Percentiles rank a stretch among this genome's conserved stretches.
Evolutionary conservation across 2,113 vertebrate species (phyloP).

Genomic region (Parotia lawesii): DNA sequence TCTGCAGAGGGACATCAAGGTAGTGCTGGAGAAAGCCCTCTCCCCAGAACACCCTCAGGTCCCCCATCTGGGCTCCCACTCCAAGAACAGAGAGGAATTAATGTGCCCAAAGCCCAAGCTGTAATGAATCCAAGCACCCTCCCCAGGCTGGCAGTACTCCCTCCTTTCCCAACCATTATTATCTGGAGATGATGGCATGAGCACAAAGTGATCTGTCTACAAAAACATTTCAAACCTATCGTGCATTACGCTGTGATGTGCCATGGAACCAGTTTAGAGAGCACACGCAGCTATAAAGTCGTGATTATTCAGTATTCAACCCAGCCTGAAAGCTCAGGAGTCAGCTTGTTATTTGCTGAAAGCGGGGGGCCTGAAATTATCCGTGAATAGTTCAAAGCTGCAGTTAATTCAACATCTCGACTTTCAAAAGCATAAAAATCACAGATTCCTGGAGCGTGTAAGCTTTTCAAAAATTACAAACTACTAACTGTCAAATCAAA

Average conservation of each 20-base stretch:
- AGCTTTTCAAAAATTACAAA: slow-evolving; percentile 61
- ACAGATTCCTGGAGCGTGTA: slow-evolving; percentile 54
- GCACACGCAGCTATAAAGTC: background rate
- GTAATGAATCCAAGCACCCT: background rate
- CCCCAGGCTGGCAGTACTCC: background rate
- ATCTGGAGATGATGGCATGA: background rate
- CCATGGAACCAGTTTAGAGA: slow-evolving; percentile 18
- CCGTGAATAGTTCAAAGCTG: slow-evolving; percentile 63
- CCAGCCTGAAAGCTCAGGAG: slow-evolving; percentile 18
- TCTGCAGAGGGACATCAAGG: background rate
- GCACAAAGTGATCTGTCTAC: slow-evolving; percentile 7
- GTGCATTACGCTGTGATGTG: background rate
- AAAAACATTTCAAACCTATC: background rate
- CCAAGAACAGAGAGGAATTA: background rate
- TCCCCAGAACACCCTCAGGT: background rate
- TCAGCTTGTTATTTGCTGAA: slow-evolving; percentile 41
- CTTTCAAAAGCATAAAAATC: slow-evolving; percentile 61
- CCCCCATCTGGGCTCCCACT: background rate
- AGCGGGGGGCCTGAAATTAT: slow-evolving; percentile 58
- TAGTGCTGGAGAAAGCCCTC: background rate
- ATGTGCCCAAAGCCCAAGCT: background rate
- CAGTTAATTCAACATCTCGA: slow-evolving; percentile 63
- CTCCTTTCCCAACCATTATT: background rate
- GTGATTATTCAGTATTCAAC: slow-evolving; percentile 32
- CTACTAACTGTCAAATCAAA: slow-evolving; percentile 67